Percentiles rank a stretch among this genome's conserved stretches.
Evolutionary conservation across 2,888 invertebrate species (phyloP).

Genomic region (Zygaena filipendulae): DNA sequence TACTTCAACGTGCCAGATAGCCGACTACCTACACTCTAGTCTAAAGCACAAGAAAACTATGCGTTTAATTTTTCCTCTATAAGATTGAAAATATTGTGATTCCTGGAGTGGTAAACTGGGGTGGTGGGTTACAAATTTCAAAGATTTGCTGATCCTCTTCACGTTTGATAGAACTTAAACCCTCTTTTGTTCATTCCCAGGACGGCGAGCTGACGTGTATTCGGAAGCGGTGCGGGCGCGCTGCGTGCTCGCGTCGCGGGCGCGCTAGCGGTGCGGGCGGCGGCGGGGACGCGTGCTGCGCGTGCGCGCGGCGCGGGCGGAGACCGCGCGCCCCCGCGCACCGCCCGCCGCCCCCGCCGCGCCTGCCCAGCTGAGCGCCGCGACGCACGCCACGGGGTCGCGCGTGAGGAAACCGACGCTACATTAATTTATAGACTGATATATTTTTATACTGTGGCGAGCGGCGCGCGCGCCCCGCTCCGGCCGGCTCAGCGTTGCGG

Average conservation of each 20-base stretch:
- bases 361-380: conserved; percentile 36
- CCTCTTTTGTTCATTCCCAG: no score
- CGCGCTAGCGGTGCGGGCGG: conserved; percentile 64
- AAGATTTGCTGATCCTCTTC: no score
- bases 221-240: conserved; percentile 81
- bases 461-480: conserved; percentile 35
- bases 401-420: conserved; percentile 39
- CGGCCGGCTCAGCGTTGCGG: conserved; percentile 10
- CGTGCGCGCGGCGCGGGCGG: conserved; percentile 65
- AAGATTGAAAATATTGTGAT: no score
- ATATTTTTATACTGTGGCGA: conserved; percentile 45
- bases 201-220: conserved; percentile 85
- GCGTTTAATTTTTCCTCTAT: no score
- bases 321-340: conserved; percentile 19
- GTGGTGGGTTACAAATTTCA: no score
- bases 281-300: conserved; percentile 69
- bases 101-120: no score
- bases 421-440: conserved; percentile 56
- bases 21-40: no score
- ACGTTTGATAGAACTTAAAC: no score
- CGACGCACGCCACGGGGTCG: conserved; percentile 8
- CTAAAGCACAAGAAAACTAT: no score
- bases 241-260: conserved; percentile 69
- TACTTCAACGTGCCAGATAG: no score
- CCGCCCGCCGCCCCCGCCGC: conserved; percentile 24